Percentiles rank a stretch among this genome's conserved stretches.
phyloP scores from a whole-genome alignment of 2,888 invertebrate genomes.

The Dryobotodes eremita region DNA sequence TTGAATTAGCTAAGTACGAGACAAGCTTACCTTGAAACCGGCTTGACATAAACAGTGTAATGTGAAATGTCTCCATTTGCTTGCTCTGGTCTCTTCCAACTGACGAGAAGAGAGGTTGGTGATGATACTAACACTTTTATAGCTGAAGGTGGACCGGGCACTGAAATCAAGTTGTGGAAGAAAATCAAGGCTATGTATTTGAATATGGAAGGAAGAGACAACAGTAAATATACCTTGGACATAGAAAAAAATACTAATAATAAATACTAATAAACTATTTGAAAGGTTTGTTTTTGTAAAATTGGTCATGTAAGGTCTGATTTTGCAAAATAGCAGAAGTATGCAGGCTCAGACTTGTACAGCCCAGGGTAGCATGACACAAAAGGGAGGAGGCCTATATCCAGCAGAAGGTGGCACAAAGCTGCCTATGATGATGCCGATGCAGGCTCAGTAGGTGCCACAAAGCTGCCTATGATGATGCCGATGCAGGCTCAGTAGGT shows the following conservation, averaged over 20 bases:
- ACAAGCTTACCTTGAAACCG: slow-evolving; percentile 82
- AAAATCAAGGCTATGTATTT: neutral
- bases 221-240: neutral
- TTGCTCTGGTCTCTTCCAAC: slow-evolving; percentile 95
- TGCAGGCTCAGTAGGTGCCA: no score
- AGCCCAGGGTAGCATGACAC: neutral
- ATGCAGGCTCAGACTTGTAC: neutral
- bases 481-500: no score
- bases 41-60: slow-evolving; percentile 94
- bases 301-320: neutral
- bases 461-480: no score
- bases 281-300: neutral
- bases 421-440: neutral
- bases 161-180: slow-evolving; percentile 82
- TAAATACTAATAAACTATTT: neutral
- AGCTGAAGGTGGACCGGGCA: slow-evolving; percentile 95
- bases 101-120: slow-evolving; percentile 94
- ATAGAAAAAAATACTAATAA: neutral
- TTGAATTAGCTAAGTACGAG: neutral
- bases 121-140: slow-evolving; percentile 96
- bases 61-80: slow-evolving; percentile 95
- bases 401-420: neutral
- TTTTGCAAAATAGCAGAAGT: neutral
- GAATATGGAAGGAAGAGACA: neutral
- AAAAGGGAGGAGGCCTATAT: neutral